These are phyloP conservation scores for Drosophila miranda DNA, from an alignment of 1,140 invertebrate genomes.

Conservation along the genomic window DNA sequence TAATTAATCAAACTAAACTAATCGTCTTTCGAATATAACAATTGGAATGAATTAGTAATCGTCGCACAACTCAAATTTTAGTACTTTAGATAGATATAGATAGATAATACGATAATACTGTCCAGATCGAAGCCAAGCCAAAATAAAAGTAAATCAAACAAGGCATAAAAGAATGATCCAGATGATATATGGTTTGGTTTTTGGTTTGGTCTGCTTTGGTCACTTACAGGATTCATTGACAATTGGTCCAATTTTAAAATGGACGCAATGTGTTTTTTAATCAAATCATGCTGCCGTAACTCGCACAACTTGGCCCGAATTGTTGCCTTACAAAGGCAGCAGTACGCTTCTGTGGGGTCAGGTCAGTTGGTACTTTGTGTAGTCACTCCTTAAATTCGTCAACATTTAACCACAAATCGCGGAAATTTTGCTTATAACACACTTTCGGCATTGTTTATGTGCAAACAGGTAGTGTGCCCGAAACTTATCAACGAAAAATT, in stretches of 20 bases:
- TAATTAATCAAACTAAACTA: slow-evolving; percentile 31
- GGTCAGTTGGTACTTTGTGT: no score
- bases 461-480: no score
- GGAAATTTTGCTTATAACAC: no score
- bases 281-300: no score
- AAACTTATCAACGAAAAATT: no score
- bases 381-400: no score
- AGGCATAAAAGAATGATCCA: slow-evolving; percentile 4
- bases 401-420: no score
- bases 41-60: slow-evolving; percentile 50
- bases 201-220: slow-evolving; percentile 22
- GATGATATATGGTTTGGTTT: slow-evolving; percentile 28
- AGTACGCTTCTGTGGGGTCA: no score
- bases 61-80: slow-evolving; percentile 43
- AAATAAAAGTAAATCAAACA: slow-evolving; percentile 38
- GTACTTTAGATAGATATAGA: slow-evolving; percentile 7
- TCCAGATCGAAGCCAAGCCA: slow-evolving; percentile 30
- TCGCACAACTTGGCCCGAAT: no score
- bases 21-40: slow-evolving; percentile 24
- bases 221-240: background rate
- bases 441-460: no score
- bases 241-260: slow-evolving; percentile 31
- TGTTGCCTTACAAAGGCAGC: no score
- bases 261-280: no score
- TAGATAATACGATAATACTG: slow-evolving; percentile 15